Percentiles rank a stretch among this genome's conserved stretches.
Evolutionary conservation across 2,888 invertebrate genomes (phyloP).

Genomic region (Smittia aterrima): DNA sequence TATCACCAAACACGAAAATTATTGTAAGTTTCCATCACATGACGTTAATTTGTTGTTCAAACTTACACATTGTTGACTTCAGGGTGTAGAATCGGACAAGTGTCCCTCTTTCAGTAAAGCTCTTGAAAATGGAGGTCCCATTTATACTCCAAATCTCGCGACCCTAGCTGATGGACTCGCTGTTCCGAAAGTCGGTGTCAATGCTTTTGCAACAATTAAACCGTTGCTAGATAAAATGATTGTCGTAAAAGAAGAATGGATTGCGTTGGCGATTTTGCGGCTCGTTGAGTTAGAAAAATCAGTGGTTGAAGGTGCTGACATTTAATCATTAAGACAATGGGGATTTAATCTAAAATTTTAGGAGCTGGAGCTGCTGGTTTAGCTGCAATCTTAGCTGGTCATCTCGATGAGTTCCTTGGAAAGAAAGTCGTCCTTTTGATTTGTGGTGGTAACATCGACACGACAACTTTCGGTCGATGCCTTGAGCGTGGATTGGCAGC

Average conservation of each 20-base stretch:
- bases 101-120: constrained; percentile 55
- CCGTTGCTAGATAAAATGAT: constrained; percentile 75
- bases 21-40: constrained; percentile 65
- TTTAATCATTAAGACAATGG: not conserved
- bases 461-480: constrained; percentile 83
- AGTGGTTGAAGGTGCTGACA: constrained; percentile 75
- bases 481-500: constrained; percentile 85
- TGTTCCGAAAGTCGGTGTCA: constrained; percentile 71
- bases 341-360: not conserved
- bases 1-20: constrained; percentile 77
- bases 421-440: constrained; percentile 81
- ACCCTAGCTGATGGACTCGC: constrained; percentile 87
- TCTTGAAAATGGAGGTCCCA: constrained; percentile 66
- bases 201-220: constrained; percentile 74
- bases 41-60: not conserved
- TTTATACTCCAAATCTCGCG: constrained; percentile 64
- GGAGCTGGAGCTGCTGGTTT: constrained; percentile 78
- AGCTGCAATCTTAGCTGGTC: constrained; percentile 79
- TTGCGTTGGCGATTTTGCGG: constrained; percentile 76
- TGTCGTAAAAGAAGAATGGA: constrained; percentile 78
- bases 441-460: constrained; percentile 90
- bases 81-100: constrained; percentile 72
- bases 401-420: constrained; percentile 73
- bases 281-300: constrained; percentile 82
- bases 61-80: constrained; percentile 43